Base-by-base conservation (phyloP, 2,888 invertebrate species). In the Lysandra bellargus region DNA sequence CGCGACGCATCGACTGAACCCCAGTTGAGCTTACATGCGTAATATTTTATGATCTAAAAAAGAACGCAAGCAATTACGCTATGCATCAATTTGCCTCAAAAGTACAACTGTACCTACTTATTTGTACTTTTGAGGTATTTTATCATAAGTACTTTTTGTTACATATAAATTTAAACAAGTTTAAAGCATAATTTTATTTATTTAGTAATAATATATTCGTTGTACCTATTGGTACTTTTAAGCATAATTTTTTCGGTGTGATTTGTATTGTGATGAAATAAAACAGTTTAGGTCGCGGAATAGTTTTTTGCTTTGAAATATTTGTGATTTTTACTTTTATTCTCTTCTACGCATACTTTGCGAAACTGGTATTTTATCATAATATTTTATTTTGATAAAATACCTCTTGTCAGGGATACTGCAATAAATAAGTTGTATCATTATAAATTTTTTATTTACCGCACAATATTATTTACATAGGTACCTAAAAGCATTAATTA, bases 401-500 rank as follows among this genome's bases (percentile, higher is more conserved):
- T 44, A 44, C 5, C n/a, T n/a, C n/a, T 61, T 7, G 6, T 61
- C n/a, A 30, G 30, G 64, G 30, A 64, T 23, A 44, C 9, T 74
- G 12, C 14, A 75, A 53, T 33, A 76, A 76, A 76, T 14, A 5
- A 75, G 5, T 49, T 53, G 14, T 57, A 33, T 7, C 7, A 17
- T 53, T 57, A 33, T 57, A 33, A 37, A 76, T n/a, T 6, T 33
- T 76, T 53, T 76, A 76, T 76, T 76, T 57, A 53, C 53, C 75
- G 53, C 53, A 75, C 73, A 73, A 7, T 33, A 53, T 76, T 76
- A 76, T 69, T 69, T 69, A 69, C 69, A 69, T 76, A 74, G 9
- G n/a, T 74, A 57, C 76, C 76, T 76, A 57, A 30, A 76, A 53
- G 49, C 76, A 76, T 76, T 53, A 37, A 69, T 33, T 74, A n/a